Evolutionary conservation across 2,888 invertebrate species (phyloP), one percentile per base, ranked within the genome.

Genomic region (Cantharis rufa): DNA sequence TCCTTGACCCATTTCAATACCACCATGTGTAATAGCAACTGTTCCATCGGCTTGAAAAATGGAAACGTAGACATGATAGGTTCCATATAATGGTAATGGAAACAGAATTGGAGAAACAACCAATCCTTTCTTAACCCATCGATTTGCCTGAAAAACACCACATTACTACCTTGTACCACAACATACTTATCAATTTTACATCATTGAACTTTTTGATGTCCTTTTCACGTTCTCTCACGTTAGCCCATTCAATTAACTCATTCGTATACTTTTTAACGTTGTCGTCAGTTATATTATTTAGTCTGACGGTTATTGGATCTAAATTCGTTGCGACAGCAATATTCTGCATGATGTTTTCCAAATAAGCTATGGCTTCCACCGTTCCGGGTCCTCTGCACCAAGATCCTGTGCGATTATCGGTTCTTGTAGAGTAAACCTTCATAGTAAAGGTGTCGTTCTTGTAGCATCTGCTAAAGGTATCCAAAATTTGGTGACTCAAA

Each of bases 351-450:
- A 66, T 10, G 7, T 21, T 16, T 66, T 66, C 64, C 1, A 66
- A 2, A 66, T 21, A 66, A 13, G 64, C 13, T 11, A 93, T 11
- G 9, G 1, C 21, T 66, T 66, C 64, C 10, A 16, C 0, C 4
- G 13, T 66, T 92, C 94, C 94, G 83, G 95, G 95, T 15, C 93
- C 90, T 86, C 95, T 88, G 76, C 90, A 89, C 82, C 87, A 93
- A 0, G 93, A 92, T 82, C 93, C 93, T 0, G 91, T 88, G 1
- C 92, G 89, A 15, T 90, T 90, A 82, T 95, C 94, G 0, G 94
- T 95, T 13, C 84, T 87, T 0, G 89, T 89, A 18, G 89, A 89
- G 77, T 88, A 88, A 83, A 79, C 89, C 7, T 86, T 86, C 15
- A 91, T 82, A 13, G 83, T 84, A 89, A 90, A 91, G 0, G 89